Evolutionary conservation across 2,888 invertebrate species (phyloP).

Genomic region (Limnephilus marmoratus): DNA sequence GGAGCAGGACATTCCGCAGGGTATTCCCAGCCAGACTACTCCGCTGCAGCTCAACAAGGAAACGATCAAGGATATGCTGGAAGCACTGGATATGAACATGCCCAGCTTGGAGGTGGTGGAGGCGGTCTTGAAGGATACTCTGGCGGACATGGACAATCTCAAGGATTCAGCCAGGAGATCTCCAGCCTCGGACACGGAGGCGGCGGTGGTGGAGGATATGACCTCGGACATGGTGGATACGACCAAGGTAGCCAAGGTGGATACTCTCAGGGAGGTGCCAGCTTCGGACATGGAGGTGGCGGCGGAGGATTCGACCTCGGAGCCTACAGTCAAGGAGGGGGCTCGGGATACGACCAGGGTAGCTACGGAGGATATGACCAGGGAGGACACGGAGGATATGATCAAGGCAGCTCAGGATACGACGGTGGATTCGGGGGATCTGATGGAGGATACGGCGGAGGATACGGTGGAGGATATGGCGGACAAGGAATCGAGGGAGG

Average conservation of each 20-base stretch:
- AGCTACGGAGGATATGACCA: conserved; percentile 60
- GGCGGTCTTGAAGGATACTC: conserved; percentile 27
- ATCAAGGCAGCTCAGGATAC: conserved; percentile 67
- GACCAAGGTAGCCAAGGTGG: neutral
- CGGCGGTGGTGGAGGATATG: neutral
- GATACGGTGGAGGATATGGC: conserved; percentile 40
- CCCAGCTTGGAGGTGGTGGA: conserved; percentile 30
- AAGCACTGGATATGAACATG: neutral
- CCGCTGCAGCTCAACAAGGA: neutral
- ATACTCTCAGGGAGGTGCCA: conserved; percentile 66
- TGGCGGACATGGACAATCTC: conserved; percentile 65
- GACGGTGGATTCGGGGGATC: conserved; percentile 58
- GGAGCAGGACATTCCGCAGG: conserved; percentile 37
- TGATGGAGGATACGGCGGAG: conserved; percentile 29
- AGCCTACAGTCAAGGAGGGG: conserved; percentile 61
- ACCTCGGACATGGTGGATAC: conserved; percentile 12
- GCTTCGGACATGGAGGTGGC: conserved; percentile 56
- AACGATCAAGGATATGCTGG: conserved; percentile 36
- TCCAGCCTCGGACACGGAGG: conserved; percentile 59
- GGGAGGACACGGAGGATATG: conserved; percentile 15
- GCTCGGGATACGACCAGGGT: conserved; percentile 50
- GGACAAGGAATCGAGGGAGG: conserved; percentile 61
- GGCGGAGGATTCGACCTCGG: conserved; percentile 30
- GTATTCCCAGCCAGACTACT: neutral
- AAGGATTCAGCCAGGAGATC: conserved; percentile 65